phyloP scores from a whole-genome alignment of 2,797 vertebrate genomes.

The Karalla daura region DNA sequence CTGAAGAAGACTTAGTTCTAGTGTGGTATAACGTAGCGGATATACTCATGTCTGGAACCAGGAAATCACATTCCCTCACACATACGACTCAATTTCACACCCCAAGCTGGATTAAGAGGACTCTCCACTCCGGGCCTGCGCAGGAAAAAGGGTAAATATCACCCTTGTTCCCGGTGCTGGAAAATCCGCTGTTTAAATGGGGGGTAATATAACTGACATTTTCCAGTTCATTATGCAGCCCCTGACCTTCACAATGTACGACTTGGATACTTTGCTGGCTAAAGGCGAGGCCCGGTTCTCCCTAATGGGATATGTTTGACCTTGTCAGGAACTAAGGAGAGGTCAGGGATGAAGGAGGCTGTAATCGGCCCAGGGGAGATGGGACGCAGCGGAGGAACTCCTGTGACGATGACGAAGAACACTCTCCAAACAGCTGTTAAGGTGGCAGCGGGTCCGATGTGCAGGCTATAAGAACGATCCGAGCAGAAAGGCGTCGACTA shows the following conservation, averaged over 20 bases:
- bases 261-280: slow-evolving; percentile 75
- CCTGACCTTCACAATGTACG: slow-evolving; percentile 82
- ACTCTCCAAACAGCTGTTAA: slow-evolving; percentile 3
- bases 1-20: slow-evolving; percentile 42
- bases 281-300: slow-evolving; percentile 65
- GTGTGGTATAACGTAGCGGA: slow-evolving; percentile 37
- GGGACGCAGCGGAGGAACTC: slow-evolving; percentile 38
- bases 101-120: slow-evolving; percentile 77
- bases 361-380: slow-evolving; percentile 57
- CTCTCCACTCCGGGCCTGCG: slow-evolving; percentile 67
- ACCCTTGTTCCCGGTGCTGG: slow-evolving; percentile 74
- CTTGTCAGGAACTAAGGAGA: slow-evolving; percentile 77
- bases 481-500: slow-evolving; percentile 7
- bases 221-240: slow-evolving; percentile 87
- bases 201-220: slow-evolving; percentile 85
- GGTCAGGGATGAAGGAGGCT: slow-evolving; percentile 75
- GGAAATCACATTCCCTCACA: slow-evolving; percentile 73
- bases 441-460: slow-evolving; percentile 1
- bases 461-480: slow-evolving; percentile 5
- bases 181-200: slow-evolving; percentile 84
- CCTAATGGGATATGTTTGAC: slow-evolving; percentile 85
- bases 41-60: slow-evolving; percentile 60
- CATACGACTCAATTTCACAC: slow-evolving; percentile 77
- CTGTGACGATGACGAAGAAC: slow-evolving; percentile 32
- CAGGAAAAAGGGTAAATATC: slow-evolving; percentile 81